Percentiles rank a stretch among this genome's conserved stretches.
Conservation (phyloP, 2,888 invertebrate species). For the Pristionchus maxplancki region DNA sequence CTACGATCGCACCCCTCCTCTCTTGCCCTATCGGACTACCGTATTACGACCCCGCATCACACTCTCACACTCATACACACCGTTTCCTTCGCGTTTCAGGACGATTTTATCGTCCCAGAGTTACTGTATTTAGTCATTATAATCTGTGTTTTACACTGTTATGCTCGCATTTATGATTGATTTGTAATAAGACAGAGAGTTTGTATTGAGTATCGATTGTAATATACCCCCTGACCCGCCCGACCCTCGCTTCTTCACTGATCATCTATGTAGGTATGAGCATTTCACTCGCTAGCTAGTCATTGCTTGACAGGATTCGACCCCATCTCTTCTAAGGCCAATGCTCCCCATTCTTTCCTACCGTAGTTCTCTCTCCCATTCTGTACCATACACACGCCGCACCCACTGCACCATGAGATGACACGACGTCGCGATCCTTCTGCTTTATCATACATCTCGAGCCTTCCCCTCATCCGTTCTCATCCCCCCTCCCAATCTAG, state of each 20-base stretch:
- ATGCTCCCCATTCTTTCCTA: neutral
- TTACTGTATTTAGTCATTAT: neutral
- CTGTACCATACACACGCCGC: conserved; percentile 1
- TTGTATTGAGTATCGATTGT: neutral
- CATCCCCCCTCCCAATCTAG: neutral
- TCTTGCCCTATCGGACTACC: neutral
- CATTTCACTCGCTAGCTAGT: conserved; percentile 23
- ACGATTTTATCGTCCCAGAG: neutral
- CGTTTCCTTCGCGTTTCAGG: neutral
- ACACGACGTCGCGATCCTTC: neutral
- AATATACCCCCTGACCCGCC: conserved; percentile 19
- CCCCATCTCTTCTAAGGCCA: neutral
- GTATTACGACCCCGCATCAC: neutral
- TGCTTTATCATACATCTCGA: neutral
- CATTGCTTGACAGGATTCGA: neutral
- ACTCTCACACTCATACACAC: neutral
- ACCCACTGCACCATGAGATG: conserved; percentile 17
- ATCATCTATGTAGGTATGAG: neutral
- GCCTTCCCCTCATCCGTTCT: neutral
- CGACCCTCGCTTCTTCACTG: neutral
- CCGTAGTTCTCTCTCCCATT: neutral
- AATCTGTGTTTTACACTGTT: neutral
- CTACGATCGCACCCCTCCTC: neutral
- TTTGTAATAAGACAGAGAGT: conserved; percentile 8
- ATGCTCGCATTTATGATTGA: conserved; percentile 13